Evolutionary conservation across 2,797 vertebrate genomes (phyloP).

Genomic region (Glossophaga mutica): DNA sequence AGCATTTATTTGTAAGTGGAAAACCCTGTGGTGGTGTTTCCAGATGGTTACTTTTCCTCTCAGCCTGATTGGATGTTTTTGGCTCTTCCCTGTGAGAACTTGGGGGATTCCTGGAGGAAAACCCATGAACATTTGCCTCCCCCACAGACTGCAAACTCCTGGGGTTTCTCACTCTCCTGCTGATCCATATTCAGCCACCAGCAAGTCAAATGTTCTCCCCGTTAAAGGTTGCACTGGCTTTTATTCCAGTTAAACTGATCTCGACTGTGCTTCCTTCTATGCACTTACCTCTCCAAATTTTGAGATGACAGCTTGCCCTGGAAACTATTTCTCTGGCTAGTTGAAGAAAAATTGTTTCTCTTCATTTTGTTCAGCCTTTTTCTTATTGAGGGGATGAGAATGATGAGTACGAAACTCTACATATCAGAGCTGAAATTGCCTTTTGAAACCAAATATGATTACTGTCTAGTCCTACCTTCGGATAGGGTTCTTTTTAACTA

Average conservation of each 20-base stretch:
- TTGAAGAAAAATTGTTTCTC: neutral
- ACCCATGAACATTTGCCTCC: fast-evolving
- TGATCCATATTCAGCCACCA: too few species aligned
- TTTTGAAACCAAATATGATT: neutral
- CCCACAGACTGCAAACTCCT: fast-evolving
- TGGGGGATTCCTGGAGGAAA: neutral
- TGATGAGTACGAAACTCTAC: neutral
- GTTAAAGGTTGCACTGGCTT: neutral
- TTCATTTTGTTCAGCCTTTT: neutral
- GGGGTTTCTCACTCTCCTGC: neutral
- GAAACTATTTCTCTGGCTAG: neutral
- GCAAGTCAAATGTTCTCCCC: neutral
- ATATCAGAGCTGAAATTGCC: neutral
- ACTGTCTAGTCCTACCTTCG: neutral
- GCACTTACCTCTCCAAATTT: neutral
- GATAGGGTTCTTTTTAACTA: neutral
- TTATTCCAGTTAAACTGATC: neutral
- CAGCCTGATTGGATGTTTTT: fast-evolving
- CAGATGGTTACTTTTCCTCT: neutral
- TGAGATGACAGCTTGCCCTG: neutral
- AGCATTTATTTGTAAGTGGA: neutral
- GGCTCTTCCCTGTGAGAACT: neutral
- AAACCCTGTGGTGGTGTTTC: neutral
- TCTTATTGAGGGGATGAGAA: neutral
- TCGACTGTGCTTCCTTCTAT: neutral